These are phyloP conservation scores for Sphaerophoria rueppellii DNA, from an alignment of 2,888 invertebrate genomes.

Conservation along the genomic window DNA sequence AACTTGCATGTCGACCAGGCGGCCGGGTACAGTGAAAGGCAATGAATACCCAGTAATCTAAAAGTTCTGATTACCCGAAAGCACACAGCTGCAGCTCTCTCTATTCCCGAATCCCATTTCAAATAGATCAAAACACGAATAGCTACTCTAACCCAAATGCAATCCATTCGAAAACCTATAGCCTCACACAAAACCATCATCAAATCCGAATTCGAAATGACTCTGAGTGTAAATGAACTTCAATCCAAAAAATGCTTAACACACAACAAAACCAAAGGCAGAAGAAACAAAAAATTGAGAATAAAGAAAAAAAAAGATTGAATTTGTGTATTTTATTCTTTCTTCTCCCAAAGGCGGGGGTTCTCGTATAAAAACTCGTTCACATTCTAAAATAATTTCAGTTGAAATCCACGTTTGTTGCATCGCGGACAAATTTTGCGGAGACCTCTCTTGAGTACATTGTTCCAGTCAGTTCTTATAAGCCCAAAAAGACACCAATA, in stretches of 20 bases:
- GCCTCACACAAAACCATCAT: neutral
- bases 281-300: neutral
- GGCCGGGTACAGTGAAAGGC: neutral
- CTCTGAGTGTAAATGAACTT: conserved; percentile 51
- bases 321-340: conserved; percentile 38
- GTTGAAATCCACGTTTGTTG: conserved; percentile 81
- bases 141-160: conserved; percentile 15
- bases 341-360: conserved; percentile 50
- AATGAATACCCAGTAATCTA: neutral
- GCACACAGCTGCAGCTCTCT: neutral
- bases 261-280: conserved; percentile 21
- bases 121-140: conserved; percentile 22
- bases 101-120: neutral
- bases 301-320: conserved; percentile 19
- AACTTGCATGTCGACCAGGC: too few relatives aligned
- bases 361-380: conserved; percentile 67
- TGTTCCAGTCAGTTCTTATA: conserved; percentile 54
- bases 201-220: conserved; percentile 3
- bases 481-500: conserved; percentile 33
- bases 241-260: conserved; percentile 43
- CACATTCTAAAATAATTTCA: conserved; percentile 74
- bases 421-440: conserved; percentile 80
- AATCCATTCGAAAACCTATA: too few relatives aligned
- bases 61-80: conserved; percentile 9
- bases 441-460: conserved; percentile 68